Evolutionary conservation across 2,797 vertebrate species (phyloP).

Genomic region (Bradypus variegatus): DNA sequence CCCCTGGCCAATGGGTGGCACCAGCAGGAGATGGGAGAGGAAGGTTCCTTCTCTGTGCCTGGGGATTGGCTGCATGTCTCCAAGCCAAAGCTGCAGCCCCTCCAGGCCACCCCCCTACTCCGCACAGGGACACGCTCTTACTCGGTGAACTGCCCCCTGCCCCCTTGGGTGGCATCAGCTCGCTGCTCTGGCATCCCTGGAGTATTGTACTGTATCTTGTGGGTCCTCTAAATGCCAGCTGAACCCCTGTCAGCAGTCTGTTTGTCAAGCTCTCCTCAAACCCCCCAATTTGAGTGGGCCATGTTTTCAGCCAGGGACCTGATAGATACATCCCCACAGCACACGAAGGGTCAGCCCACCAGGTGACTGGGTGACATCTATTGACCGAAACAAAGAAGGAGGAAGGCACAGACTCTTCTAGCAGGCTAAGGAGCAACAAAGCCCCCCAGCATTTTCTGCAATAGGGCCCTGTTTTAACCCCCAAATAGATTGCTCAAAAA

Average conservation of each 20-base stretch:
- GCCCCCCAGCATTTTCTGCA: not conserved
- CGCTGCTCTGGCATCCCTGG: not conserved
- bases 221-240: not conserved
- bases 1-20: not conserved
- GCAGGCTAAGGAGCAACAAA: not conserved
- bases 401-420: not conserved
- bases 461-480: not conserved
- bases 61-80: not conserved
- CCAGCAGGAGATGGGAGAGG: not conserved
- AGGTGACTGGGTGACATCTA: not conserved
- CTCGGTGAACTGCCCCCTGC: not conserved
- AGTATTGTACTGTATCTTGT: no score
- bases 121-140: rapidly evolving
- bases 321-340: not conserved
- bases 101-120: no score
- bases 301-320: not conserved
- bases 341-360: not conserved
- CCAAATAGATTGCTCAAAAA: not conserved
- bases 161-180: not conserved
- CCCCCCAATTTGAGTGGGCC: not conserved
- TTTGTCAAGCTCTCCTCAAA: not conserved
- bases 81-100: not conserved
- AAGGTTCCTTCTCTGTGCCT: not conserved
- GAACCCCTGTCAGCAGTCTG: not conserved
- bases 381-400: rapidly evolving